Conservation (phyloP, 2,113 vertebrate genomes). For the Pituophis catenifer region DNA sequence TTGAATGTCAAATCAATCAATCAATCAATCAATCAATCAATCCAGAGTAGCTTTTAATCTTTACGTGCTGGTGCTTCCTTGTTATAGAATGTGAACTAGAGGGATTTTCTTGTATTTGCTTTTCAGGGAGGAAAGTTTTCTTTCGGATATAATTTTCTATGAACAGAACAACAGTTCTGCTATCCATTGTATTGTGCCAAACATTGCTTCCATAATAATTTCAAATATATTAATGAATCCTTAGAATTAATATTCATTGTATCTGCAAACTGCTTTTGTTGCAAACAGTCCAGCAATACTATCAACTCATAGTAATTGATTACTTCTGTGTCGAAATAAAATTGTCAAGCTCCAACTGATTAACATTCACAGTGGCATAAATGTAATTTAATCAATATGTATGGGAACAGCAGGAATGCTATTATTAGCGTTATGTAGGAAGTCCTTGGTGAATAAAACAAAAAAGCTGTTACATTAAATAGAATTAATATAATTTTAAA, state of each 20-base stretch:
- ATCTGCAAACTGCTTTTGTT: slow-evolving; percentile 4
- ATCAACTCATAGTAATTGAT: slow-evolving; percentile 44
- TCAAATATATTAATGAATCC: slow-evolving; percentile 23
- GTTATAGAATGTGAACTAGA: neutral
- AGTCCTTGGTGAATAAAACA: neutral
- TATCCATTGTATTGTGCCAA: slow-evolving; percentile 31
- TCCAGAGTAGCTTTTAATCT: neutral
- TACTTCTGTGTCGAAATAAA: slow-evolving; percentile 46
- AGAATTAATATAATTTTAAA: slow-evolving; percentile 9
- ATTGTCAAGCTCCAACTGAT: slow-evolving; percentile 48
- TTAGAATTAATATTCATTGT: slow-evolving; percentile 41
- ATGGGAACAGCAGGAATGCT: slow-evolving; percentile 5
- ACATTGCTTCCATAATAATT: slow-evolving; percentile 28
- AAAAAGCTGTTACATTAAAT: neutral
- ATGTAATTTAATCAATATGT: slow-evolving; percentile 33
- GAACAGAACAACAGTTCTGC: neutral
- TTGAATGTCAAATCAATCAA: neutral
- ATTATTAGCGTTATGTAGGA: neutral
- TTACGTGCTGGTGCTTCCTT: neutral
- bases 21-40: too few relatives aligned
- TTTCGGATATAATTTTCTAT: slow-evolving; percentile 28
- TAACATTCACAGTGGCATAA: slow-evolving; percentile 35
- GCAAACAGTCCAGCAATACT: slow-evolving; percentile 29
- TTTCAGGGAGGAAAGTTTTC: neutral
- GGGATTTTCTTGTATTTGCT: neutral